These are phyloP conservation scores for Vesta saturnalis DNA, from an alignment of 2,888 invertebrate genomes.

Conservation along the genomic window DNA sequence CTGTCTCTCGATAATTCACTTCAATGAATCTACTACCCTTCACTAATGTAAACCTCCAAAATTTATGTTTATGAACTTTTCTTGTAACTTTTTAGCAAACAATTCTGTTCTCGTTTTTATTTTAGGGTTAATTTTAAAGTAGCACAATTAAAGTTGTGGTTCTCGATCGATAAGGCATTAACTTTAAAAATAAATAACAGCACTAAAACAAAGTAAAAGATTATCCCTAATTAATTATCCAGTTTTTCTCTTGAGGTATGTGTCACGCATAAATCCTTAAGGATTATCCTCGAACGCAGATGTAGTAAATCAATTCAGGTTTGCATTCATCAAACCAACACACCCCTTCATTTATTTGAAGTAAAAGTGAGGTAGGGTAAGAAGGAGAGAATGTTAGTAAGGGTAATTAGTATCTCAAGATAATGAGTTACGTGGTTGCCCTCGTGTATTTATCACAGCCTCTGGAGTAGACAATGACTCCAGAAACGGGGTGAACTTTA, in stretches of 20 bases:
- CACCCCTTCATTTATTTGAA: constrained; percentile 31
- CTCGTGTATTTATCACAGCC: constrained; percentile 57
- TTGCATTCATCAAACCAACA: constrained; percentile 31
- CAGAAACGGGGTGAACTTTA: constrained; percentile 50
- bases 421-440: constrained; percentile 58
- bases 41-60: too few species aligned
- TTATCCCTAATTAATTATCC: not conserved
- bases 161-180: not conserved
- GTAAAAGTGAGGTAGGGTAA: constrained; percentile 37
- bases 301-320: constrained; percentile 33
- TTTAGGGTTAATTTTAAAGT: too few species aligned
- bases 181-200: not conserved
- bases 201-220: not conserved
- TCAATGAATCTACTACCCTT: too few species aligned
- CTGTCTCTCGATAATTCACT: too few species aligned
- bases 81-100: too few species aligned
- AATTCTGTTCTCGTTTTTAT: too few species aligned
- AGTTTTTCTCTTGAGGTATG: not conserved
- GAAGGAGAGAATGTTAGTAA: not conserved
- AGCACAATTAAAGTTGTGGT: too few species aligned
- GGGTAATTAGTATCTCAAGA: constrained; percentile 55
- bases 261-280: not conserved
- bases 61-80: too few species aligned
- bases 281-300: not conserved
- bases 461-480: constrained; percentile 55